These are phyloP conservation scores for Chiloscyllium plagiosum DNA, from an alignment of 2,113 vertebrate genomes.

Conservation along the genomic window DNA sequence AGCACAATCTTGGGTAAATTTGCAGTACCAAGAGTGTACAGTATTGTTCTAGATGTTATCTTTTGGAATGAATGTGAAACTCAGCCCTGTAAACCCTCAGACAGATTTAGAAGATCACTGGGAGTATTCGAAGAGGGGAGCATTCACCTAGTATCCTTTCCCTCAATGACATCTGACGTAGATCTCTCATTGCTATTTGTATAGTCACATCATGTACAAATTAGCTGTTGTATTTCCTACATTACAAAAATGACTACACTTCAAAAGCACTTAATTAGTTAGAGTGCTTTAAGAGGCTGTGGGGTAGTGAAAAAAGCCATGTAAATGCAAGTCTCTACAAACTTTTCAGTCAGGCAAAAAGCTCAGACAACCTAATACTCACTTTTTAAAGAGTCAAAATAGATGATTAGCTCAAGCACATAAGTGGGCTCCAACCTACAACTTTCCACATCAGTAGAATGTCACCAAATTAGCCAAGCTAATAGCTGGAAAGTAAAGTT, in stretches of 20 bases:
- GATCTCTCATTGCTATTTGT: not conserved
- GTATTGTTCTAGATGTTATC: not conserved
- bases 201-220: not conserved
- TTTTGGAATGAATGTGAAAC: not conserved
- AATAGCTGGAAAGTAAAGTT: not conserved
- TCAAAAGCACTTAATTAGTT: not conserved
- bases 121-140: not conserved
- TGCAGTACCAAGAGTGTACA: not conserved
- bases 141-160: not conserved
- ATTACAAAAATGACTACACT: not conserved
- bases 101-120: not conserved
- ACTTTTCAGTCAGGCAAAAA: not conserved
- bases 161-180: not conserved
- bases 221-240: not conserved
- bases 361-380: not conserved
- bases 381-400: not conserved
- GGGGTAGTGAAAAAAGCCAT: not conserved
- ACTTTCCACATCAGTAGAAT: not conserved
- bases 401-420: not conserved
- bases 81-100: not conserved
- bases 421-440: not conserved
- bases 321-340: not conserved
- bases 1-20: not conserved
- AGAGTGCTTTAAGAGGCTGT: not conserved
- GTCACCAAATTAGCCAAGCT: not conserved